phyloP scores from a whole-genome alignment of 2,888 invertebrate species.

The Caenorhabditis sp. region DNA sequence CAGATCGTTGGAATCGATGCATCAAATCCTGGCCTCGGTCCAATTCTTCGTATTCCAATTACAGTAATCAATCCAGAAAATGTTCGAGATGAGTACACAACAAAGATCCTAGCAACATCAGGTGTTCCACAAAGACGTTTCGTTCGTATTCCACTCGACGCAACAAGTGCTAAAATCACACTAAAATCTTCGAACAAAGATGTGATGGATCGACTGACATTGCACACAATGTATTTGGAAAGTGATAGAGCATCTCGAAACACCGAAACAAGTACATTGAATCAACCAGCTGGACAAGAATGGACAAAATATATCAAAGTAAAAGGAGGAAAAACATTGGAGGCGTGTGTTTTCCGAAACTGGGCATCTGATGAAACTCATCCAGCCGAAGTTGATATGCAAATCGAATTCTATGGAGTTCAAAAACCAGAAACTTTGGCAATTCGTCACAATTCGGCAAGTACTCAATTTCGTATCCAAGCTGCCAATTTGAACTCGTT shows the following conservation, averaged over 20 bases:
- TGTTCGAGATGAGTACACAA: constrained; percentile 10
- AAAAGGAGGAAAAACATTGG: constrained; percentile 82
- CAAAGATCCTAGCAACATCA: constrained; percentile 40
- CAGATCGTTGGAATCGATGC: constrained; percentile 84
- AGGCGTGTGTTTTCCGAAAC: constrained; percentile 72
- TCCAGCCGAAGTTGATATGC: constrained; percentile 48
- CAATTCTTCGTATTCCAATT: constrained; percentile 88
- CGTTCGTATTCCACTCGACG: constrained; percentile 10
- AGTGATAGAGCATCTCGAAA: constrained; percentile 83
- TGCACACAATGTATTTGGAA: constrained; percentile 87
- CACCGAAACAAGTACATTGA: constrained; percentile 80
- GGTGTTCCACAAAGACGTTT: constrained; percentile 53
- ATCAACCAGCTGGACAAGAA: constrained; percentile 41
- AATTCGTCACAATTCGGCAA: constrained; percentile 35
- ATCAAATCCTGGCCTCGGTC: constrained; percentile 83
- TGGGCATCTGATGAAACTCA: constrained; percentile 40
- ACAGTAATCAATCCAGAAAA: constrained; percentile 76
- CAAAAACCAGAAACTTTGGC: no score
- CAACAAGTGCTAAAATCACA: constrained; percentile 51
- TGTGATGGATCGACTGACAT: constrained; percentile 81
- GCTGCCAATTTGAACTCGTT: constrained; percentile 39
- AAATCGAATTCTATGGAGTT: constrained; percentile 54
- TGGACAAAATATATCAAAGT: constrained; percentile 49
- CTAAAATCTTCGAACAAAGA: constrained; percentile 74
- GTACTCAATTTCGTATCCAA: constrained; percentile 28